phyloP scores from a whole-genome alignment of 2,888 invertebrate species.

The Dendrolimus houi region DNA sequence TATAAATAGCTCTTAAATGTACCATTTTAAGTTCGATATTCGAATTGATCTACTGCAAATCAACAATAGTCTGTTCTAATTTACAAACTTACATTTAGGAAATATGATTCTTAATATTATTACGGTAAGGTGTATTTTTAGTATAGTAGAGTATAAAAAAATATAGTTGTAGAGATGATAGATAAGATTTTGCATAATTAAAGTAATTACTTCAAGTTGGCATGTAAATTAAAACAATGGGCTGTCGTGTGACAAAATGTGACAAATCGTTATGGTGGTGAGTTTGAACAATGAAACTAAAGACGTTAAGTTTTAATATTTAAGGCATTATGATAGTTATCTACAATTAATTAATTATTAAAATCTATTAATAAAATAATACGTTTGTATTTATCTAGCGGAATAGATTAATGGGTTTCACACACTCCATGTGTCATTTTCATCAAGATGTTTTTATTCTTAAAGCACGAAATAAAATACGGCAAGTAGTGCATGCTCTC shows the following conservation, averaged over 20 bases:
- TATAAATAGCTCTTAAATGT: no score
- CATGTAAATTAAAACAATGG: conserved; percentile 63
- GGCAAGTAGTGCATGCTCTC: no score
- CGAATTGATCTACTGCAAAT: no score
- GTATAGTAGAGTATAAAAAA: conserved; percentile 1
- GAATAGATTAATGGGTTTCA: no score
- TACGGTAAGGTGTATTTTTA: background rate
- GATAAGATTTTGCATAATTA: conserved; percentile 34
- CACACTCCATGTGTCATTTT: no score
- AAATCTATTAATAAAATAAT: no score
- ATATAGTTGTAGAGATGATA: no score
- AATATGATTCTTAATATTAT: background rate
- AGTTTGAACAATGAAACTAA: background rate
- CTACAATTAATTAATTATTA: no score
- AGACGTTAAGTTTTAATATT: background rate
- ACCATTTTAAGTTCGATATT: no score
- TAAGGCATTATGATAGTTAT: conserved; percentile 1
- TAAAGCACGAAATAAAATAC: no score
- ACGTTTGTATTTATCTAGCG: no score
- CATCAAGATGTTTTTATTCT: no score
- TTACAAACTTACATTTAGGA: background rate
- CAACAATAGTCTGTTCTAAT: background rate
- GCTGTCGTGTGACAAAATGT: conserved; percentile 39
- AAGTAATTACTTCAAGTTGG: conserved; percentile 29
- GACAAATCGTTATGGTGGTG: conserved; percentile 18